Evolutionary conservation across 2,797 vertebrate species (phyloP).

Genomic region (Champsocephalus gunnari): DNA sequence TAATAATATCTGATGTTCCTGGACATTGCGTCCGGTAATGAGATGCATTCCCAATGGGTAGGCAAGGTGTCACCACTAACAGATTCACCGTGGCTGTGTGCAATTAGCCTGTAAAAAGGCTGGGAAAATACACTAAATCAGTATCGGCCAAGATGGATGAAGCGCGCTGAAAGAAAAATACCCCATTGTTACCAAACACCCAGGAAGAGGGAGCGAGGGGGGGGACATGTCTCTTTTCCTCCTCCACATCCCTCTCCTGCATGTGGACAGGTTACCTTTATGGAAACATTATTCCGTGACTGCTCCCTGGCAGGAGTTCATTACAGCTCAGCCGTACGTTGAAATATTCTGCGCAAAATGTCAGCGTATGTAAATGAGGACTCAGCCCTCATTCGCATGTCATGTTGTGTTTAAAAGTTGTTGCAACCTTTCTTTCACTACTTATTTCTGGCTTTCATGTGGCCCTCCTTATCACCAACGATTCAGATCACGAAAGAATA

Average conservation of each 20-base stretch:
- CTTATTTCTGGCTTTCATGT: slow-evolving; percentile 63
- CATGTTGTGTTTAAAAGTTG: slow-evolving; percentile 93
- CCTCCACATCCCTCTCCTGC: slow-evolving; percentile 92
- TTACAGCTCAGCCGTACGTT: slow-evolving; percentile 95
- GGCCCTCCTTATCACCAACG: slow-evolving; percentile 29
- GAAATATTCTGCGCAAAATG: slow-evolving; percentile 99
- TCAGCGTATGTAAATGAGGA: slow-evolving; percentile 99
- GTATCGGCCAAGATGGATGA: slow-evolving; percentile 91
- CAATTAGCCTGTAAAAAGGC: slow-evolving; percentile 99
- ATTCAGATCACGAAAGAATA: slow-evolving; percentile 18
- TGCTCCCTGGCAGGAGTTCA: slow-evolving; percentile 98
- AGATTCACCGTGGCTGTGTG: slow-evolving; percentile 92
- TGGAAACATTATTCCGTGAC: slow-evolving; percentile 99
- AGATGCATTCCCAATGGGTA: slow-evolving; percentile 97
- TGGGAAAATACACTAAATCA: slow-evolving; percentile 94
- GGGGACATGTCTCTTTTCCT: slow-evolving; percentile 85
- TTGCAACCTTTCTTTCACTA: slow-evolving; percentile 82
- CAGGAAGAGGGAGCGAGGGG: slow-evolving; percentile 65
- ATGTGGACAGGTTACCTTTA: slow-evolving; percentile 98
- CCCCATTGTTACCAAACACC: slow-evolving; percentile 80
- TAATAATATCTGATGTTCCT: slow-evolving; percentile 99
- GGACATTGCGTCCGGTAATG: slow-evolving; percentile 97
- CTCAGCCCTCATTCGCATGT: slow-evolving; percentile 87
- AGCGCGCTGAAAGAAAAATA: slow-evolving; percentile 82
- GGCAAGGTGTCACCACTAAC: slow-evolving; percentile 98